These are phyloP conservation scores for Epinotia bilunana DNA, from an alignment of 2,888 invertebrate genomes.

Conservation along the genomic window DNA sequence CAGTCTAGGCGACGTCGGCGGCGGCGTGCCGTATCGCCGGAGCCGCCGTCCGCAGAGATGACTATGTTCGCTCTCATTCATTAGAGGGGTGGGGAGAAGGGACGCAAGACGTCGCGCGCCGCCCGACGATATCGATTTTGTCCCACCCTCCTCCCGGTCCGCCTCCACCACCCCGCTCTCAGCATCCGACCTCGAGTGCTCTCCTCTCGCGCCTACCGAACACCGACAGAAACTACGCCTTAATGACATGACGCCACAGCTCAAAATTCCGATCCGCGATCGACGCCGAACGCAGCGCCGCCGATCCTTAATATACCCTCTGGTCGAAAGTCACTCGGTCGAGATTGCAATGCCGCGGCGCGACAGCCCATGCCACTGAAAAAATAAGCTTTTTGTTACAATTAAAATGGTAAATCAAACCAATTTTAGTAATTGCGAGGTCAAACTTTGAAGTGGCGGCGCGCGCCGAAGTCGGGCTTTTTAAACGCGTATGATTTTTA, in stretches of 20 bases:
- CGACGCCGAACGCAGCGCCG: slow-evolving; percentile 62
- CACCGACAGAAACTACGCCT: slow-evolving; percentile 82
- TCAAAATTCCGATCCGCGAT: slow-evolving; percentile 73
- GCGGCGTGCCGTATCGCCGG: slow-evolving; percentile 68
- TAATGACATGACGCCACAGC: slow-evolving; percentile 78
- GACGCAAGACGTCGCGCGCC: slow-evolving; percentile 83
- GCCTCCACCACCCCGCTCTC: slow-evolving; percentile 73
- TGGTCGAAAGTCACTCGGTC: slow-evolving; percentile 81
- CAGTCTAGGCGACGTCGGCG: slow-evolving; percentile 61
- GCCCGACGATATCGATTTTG: slow-evolving; percentile 84
- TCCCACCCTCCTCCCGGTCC: slow-evolving; percentile 73
- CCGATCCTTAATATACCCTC: slow-evolving; percentile 79
- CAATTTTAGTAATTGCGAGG: slow-evolving; percentile 84
- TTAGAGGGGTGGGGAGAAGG: slow-evolving; percentile 76
- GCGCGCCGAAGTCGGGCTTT: slow-evolving; percentile 67
- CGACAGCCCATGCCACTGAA: slow-evolving; percentile 69
- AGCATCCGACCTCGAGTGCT: slow-evolving; percentile 85
- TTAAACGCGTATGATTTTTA: slow-evolving; percentile 75
- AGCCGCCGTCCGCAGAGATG: slow-evolving; percentile 81
- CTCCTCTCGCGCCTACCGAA: slow-evolving; percentile 82
- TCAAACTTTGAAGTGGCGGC: slow-evolving; percentile 79
- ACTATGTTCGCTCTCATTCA: slow-evolving; percentile 83
- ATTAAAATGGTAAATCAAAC: slow-evolving; percentile 85
- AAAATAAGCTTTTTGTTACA: slow-evolving; percentile 84
- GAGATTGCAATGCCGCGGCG: slow-evolving; percentile 77